Evolutionary conservation across 1,140 invertebrate genomes (phyloP).

Genomic region (Caenorhabditis elegans): DNA sequence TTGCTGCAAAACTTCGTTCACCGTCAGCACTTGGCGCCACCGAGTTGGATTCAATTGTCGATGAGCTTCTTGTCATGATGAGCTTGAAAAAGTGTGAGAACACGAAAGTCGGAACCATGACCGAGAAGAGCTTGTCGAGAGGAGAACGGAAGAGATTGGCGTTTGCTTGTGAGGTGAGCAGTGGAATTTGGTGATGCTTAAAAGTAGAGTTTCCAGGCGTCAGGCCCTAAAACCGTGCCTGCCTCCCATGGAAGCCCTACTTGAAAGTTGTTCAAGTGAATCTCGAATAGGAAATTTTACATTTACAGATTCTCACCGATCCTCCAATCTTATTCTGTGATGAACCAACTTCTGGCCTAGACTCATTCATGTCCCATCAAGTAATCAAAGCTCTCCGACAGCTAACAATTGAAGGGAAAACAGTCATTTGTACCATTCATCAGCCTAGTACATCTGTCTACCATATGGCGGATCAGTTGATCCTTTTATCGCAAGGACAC

Average conservation of each 20-base stretch:
- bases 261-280: no score
- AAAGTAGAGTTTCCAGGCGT: no score
- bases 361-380: slow-evolving; percentile 76
- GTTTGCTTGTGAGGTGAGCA: slow-evolving; percentile 66
- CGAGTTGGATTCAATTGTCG: slow-evolving; percentile 17
- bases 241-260: no score
- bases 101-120: slow-evolving; percentile 81
- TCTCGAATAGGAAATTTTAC: no score
- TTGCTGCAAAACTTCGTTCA: slow-evolving; percentile 18
- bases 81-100: slow-evolving; percentile 72
- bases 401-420: slow-evolving; percentile 74
- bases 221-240: no score
- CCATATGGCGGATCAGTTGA: slow-evolving; percentile 74
- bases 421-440: slow-evolving; percentile 80
- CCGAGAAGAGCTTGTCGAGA: slow-evolving; percentile 73
- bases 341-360: slow-evolving; percentile 79
- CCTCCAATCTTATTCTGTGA: slow-evolving; percentile 78
- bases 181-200: no score
- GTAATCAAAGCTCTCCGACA: slow-evolving; percentile 74
- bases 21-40: neutral
- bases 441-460: slow-evolving; percentile 82
- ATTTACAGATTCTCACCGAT: slow-evolving; percentile 72
- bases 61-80: slow-evolving; percentile 75
- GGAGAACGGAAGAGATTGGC: slow-evolving; percentile 68
- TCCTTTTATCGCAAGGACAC: slow-evolving; percentile 79